Evolutionary conservation across 2,888 invertebrate genomes (phyloP), one percentile per base, ranked within the genome.

Genomic region (Apamea monoglypha): DNA sequence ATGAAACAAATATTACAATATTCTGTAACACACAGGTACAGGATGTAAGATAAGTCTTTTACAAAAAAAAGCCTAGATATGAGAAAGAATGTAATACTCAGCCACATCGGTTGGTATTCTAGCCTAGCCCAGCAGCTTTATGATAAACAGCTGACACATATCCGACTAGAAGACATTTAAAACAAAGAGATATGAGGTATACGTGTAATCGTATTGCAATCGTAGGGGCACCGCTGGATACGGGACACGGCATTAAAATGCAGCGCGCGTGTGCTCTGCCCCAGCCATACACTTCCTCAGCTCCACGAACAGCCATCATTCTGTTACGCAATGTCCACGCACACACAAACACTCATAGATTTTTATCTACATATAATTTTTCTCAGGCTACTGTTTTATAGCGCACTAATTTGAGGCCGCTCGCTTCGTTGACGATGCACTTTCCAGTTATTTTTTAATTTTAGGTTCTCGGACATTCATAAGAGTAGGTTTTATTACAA

Each of bases 211-310:
- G 89, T 89, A 86, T 89, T 82, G 67, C 87, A 84, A 81, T 85
- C 78, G 87, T 89, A 88, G 84, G 75, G 87, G 85, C 71, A 68
- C 73, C 74, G 80, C 87, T 72, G 83, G 82, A 90, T 89, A 89
- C 90, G 90, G 92, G 91, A 87, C 90, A 88, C 79, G 80, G 86
- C 90, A 95, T 95, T 95, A 94, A 91, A 90, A 95, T 95, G 94
- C 95, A 92, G 90, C 88, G 87, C 93, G 91, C 94, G 94, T 92
- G 84, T 88, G 88, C 82, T 85, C 90, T 87, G 87, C 90, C 89
- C 88, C 87, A 83, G 80, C 90, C 86, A 84, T 84, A 86, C 87
- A 85, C 88, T 91, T 90, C 92, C 91, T 89, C 83, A 67, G 87
- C 83, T 79, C 82, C 78, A 80, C 84, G 86, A 73, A 78, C 74